Evolutionary conservation across 2,113 vertebrate genomes (phyloP).

Genomic region (Syrmaticus mikado): DNA sequence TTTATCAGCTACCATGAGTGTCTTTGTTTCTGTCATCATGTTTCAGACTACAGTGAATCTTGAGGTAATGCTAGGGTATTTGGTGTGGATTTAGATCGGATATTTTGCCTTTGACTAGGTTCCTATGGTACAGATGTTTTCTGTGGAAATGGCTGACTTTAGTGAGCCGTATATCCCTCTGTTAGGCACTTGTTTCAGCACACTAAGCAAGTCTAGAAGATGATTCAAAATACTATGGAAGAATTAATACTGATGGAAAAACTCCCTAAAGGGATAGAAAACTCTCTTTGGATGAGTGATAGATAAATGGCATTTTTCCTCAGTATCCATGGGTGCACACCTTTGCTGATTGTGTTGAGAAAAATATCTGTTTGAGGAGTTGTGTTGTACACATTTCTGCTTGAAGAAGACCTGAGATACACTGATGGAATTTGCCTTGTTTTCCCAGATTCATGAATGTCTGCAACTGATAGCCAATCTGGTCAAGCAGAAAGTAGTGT

Average conservation of each 20-base stretch:
- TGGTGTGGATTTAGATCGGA: not conserved
- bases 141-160: not conserved
- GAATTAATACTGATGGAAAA: not conserved
- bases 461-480: not conserved
- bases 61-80: not conserved
- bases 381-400: not conserved
- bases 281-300: not conserved
- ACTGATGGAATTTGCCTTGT: not conserved
- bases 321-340: not conserved
- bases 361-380: not conserved
- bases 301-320: not conserved
- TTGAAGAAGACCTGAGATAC: not conserved
- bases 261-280: not conserved
- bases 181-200: not conserved
- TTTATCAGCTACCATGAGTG: not conserved
- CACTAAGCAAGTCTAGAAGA: not conserved
- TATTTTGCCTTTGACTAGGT: not conserved
- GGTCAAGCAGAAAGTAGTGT: constrained; percentile 25
- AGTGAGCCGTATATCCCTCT: not conserved
- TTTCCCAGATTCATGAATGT: not conserved
- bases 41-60: not conserved
- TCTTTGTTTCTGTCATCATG: not conserved
- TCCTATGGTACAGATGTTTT: not conserved
- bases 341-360: not conserved
- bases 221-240: not conserved